Base-by-base conservation (phyloP, 2,797 vertebrate genomes). In the Pipistrellus pygmaeus region DNA sequence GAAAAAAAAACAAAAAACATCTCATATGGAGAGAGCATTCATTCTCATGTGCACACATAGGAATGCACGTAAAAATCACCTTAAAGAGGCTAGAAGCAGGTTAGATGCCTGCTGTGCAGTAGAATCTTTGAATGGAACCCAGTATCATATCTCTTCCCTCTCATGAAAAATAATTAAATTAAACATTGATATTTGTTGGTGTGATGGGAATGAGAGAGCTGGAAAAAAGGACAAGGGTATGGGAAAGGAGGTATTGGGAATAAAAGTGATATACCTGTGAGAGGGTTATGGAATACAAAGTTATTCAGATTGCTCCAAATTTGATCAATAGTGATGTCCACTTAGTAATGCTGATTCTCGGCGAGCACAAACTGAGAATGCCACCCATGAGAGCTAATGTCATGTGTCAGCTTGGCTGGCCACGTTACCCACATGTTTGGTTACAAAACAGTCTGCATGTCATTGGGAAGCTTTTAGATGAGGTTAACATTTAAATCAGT, bases 261-360 rank as follows among this genome's bases (percentile, higher is more conserved):
- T 75, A 41, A 84, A 86, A 82, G 8, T 68, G 15, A 46, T 11
- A 41, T 14, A 41, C 30, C 62, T 85, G 85, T 64, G 57, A 76
- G 13, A 77, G 21, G 0, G 15, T 2, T 62, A 14, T 30, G 1
- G 18, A 86, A 57, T 85, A 15, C 30, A 62, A 27, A 0, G 5
- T 4, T 46, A 23, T 48, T 83, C 2, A n/a, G 41, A 21, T 53
- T 23, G 10, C 2, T 30, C 10, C n/a, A 75, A 35, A 66, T 44
- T 41, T 89, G 32, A 71, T 44, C 51, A n/a, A 62, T 46, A 95
- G 3, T 14, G 0, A 44, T 68, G 17, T 20, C 1, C 3, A 62
- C 12, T 94, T n/a, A 90, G 64, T 72, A 38, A 75, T 68, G 62
- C 17, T 62, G 76, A n/a, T 44, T 86, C 21, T 75, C 48, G 9